Percentiles rank a stretch among this genome's conserved stretches.
phyloP scores from a whole-genome alignment of 1,140 invertebrate genomes.

The Penaeus japonicus region DNA sequence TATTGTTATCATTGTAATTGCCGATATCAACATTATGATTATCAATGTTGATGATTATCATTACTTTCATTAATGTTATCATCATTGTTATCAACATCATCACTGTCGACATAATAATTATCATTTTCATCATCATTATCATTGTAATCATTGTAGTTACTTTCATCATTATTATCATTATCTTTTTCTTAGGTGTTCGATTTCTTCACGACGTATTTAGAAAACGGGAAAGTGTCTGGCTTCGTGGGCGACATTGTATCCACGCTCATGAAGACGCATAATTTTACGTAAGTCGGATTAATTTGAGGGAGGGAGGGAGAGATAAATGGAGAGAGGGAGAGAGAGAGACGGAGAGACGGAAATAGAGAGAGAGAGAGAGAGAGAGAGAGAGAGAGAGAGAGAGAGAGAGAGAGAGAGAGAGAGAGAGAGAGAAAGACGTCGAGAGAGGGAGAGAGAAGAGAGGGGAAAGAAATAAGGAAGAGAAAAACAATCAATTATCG shows the following conservation, averaged over 20 bases:
- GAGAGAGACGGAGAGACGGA: background rate
- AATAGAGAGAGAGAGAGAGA: conserved; percentile 3
- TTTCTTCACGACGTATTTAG: conserved; percentile 41
- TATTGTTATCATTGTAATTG: too few relatives aligned
- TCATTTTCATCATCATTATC: too few relatives aligned
- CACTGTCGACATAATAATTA: too few relatives aligned
- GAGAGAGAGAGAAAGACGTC: background rate
- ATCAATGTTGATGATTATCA: too few relatives aligned
- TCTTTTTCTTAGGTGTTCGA: conserved; percentile 27
- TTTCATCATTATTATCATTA: background rate
- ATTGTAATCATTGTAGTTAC: too few relatives aligned
- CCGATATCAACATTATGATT: too few relatives aligned
- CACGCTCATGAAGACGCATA: conserved; percentile 31
- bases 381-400: conserved; percentile 22
- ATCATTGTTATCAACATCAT: too few relatives aligned
- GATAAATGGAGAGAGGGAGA: background rate
- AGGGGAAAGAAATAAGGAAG: background rate
- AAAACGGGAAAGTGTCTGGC: conserved; percentile 20
- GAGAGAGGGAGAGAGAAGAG: background rate
- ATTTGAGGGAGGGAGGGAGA: background rate
- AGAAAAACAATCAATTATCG: too few relatives aligned
- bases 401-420: conserved; percentile 21
- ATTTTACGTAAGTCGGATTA: conserved; percentile 49
- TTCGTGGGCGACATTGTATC: conserved; percentile 49
- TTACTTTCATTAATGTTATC: too few relatives aligned